Evolutionary conservation across 2,888 invertebrate genomes (phyloP), one percentile per base, ranked within the genome.

Genomic region (Dione juno): DNA sequence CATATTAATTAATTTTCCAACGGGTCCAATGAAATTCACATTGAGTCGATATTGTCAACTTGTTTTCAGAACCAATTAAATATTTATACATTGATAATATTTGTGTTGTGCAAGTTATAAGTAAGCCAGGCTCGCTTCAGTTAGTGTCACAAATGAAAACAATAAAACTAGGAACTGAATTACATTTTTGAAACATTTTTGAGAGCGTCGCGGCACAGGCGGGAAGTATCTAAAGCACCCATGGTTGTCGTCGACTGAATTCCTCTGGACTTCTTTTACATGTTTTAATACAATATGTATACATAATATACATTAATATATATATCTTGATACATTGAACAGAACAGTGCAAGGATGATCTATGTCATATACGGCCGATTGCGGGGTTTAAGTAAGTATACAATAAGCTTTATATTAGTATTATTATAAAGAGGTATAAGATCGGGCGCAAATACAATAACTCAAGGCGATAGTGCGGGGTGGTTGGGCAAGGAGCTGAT

Each of bases 21-120:
- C 16, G 37, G 10, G 10, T n/a, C 54, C 16, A 35, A 57, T 57
- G 16, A 37, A 57, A 37, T 57, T 35, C 54, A 16, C 54, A 37
- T n/a, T n/a, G n/a, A 54, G n/a, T 37, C 54, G 54, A 54, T 54
- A 54, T 54, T 54, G 54, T 54, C 54, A 54, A 54, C 37, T 37
- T 54, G 54, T 37, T 57, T 57, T 37, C 54, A 16, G 37, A 57
- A 57, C 37, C 37, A 57, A 57, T 57, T n/a, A 57, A 57, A 57
- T 57, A 57, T 57, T 53, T 53, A 35, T 53, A 35, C 28, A n/a
- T 53, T 35, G 53, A 8, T 53, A 53, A 53, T 53, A 53, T 53
- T 57, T 57, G 37, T 57, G 16, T 57, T 57, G 54, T 57, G 6
- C 3, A n/a, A 1, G 53, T 53, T 53, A 53, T 53, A 28, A 53